Base-by-base conservation (phyloP, 2,113 vertebrate species). In the Alaudala cheleensis region DNA sequence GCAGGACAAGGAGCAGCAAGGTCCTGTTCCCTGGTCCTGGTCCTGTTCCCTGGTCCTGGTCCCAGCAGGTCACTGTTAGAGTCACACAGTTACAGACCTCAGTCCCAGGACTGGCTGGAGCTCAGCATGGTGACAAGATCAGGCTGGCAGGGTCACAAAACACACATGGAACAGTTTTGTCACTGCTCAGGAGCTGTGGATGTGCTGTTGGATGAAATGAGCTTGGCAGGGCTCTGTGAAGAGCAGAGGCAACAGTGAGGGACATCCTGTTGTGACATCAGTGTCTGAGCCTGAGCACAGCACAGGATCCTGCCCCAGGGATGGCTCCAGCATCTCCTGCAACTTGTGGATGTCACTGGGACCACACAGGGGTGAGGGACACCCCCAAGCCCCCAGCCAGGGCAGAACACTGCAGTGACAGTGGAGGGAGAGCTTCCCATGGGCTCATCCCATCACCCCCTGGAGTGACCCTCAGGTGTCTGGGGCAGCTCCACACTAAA, bases 211-310 rank as follows among this genome's bases (percentile, higher is more conserved):
- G 12, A 40, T 11, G 44, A 61, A 72, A 47, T 4, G 67, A 72
- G 42, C 54, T 60, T 24, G 28, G 58, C 31, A 34, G 58, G 39
- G 24, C 64, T 64, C 90, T 22, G 34, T 2, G 2, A 58, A 29
- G 25, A 66, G 57, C 71, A 85, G 71, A 34, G 17, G 74, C 4
- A 23, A 14, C 26, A 60, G 33, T 50, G 50, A 81, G 49, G 28
- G 25, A 81, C 65, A 58, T 14, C 28, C 28, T 18, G 1, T 42
- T 0, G 9, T 18, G 82, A 44, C 49, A 29, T 4, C 28, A 0
- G 0, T 29, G 49, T 11, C 58, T 4, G 25, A 37, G 86, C 34
- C 12, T 0, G 14, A 57, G 53, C 31, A 5, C 1, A 9, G 82
- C 10, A 5, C 82, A 11, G 71, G 64, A 61, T 4, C 21, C 79